Conservation (phyloP, 2,888 invertebrate species). For the Cremastinae sp. region DNA sequence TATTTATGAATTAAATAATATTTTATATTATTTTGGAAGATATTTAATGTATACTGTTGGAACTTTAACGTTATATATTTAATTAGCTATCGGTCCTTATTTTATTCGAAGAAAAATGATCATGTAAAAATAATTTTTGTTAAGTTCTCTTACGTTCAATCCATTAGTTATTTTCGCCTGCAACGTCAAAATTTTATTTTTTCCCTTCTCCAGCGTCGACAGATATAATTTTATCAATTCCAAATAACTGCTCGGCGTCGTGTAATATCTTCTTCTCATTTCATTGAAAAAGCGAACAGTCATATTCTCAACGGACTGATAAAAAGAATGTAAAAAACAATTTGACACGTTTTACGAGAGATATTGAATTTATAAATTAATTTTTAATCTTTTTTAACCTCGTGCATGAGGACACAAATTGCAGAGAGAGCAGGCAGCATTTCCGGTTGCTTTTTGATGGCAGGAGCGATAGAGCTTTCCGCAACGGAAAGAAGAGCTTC, state of each 20-base stretch:
- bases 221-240: slow-evolving; percentile 91
- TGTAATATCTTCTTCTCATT: slow-evolving; percentile 92
- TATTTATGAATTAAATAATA: too few species aligned
- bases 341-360: too few species aligned
- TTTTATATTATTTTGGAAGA: too few species aligned
- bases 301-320: slow-evolving; percentile 89
- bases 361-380: too few species aligned
- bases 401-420: slow-evolving; percentile 88
- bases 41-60: too few species aligned
- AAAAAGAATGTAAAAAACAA: too few species aligned
- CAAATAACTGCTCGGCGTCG: slow-evolving; percentile 94
- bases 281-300: slow-evolving; percentile 89
- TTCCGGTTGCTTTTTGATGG: slow-evolving; percentile 81
- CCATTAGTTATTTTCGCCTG: slow-evolving; percentile 88
- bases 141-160: slow-evolving; percentile 81
- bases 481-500: slow-evolving; percentile 94
- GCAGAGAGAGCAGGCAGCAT: slow-evolving; percentile 82
- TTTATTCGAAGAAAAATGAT: too few species aligned
- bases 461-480: slow-evolving; percentile 84
- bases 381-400: slow-evolving; percentile 78
- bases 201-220: slow-evolving; percentile 85
- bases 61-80: too few species aligned
- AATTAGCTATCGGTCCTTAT: too few species aligned
- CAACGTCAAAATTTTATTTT: slow-evolving; percentile 85
- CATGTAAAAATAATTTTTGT: too few species aligned